These are phyloP conservation scores for Sanderia malayensis DNA, from an alignment of 30 jellyfish, hydroid and myxozoan species.

Conservation along the genomic window DNA sequence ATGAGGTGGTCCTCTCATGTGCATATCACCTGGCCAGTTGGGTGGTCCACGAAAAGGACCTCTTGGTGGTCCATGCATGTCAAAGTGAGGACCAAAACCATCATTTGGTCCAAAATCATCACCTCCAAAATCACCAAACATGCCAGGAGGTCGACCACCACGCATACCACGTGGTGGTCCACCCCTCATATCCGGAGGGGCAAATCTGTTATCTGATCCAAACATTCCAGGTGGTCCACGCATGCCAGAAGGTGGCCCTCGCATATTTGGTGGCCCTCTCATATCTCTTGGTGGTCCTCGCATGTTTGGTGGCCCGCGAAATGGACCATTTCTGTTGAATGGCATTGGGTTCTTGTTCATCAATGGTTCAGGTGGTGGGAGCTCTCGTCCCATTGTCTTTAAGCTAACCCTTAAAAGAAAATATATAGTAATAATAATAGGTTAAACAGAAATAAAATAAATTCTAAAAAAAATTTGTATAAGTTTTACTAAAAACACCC, in stretches of 20 bases:
- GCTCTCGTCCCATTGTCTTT: neutral
- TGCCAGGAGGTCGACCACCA: slow-evolving; percentile 50
- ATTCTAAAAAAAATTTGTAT: neutral
- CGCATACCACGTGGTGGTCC: slow-evolving; percentile 59
- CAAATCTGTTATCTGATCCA: slow-evolving; percentile 54
- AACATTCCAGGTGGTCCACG: slow-evolving; percentile 62
- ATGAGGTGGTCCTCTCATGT: slow-evolving; percentile 36
- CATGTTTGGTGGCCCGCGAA: slow-evolving; percentile 64
- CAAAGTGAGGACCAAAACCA: slow-evolving; percentile 35
- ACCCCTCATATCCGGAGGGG: slow-evolving; percentile 59
- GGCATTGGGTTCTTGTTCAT: slow-evolving; percentile 62
- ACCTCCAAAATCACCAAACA: slow-evolving; percentile 24
- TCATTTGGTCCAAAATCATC: slow-evolving; percentile 44
- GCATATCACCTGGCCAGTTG: slow-evolving; percentile 11
- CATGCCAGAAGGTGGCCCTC: slow-evolving; percentile 43
- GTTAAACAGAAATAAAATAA: neutral
- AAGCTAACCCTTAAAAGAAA: neutral
- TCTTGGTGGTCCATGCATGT: slow-evolving; percentile 15
- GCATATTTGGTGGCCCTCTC: slow-evolving; percentile 41
- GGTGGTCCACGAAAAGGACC: slow-evolving; percentile 3
- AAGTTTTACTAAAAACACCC: neutral
- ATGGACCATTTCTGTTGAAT: slow-evolving; percentile 52
- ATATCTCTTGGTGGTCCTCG: slow-evolving; percentile 51
- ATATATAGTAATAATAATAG: too few relatives aligned
- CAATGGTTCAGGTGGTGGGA: slow-evolving; percentile 48